These are phyloP conservation scores for Chloropsis hardwickii DNA, from an alignment of 2,113 vertebrate species.

Conservation along the genomic window DNA sequence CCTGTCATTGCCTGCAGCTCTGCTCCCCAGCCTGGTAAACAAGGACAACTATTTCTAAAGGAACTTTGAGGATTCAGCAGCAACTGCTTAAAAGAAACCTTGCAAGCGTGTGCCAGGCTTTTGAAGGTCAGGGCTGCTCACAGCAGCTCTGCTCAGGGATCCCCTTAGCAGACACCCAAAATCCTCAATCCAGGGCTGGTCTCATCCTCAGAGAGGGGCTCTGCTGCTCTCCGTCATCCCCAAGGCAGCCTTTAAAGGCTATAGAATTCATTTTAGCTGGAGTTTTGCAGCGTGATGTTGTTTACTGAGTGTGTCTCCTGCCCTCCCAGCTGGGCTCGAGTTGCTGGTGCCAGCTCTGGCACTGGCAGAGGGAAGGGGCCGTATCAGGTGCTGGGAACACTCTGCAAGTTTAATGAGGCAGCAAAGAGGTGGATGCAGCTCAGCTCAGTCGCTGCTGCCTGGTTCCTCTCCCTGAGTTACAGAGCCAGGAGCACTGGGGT, in stretches of 20 bases:
- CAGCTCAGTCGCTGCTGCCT: rapidly evolving
- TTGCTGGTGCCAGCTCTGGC: background rate
- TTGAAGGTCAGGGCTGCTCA: background rate
- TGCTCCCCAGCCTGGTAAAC: background rate
- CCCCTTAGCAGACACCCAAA: background rate
- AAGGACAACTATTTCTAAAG: background rate
- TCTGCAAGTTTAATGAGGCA: constrained; percentile 75
- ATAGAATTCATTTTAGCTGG: background rate
- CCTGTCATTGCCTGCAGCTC: background rate
- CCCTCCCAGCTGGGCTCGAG: background rate
- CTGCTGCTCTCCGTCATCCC: background rate
- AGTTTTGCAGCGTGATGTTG: background rate
- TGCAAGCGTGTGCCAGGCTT: background rate
- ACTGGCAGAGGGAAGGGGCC: background rate
- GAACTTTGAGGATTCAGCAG: background rate
- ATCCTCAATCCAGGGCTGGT: background rate
- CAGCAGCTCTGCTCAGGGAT: background rate
- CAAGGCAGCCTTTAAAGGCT: no score
- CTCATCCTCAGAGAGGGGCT: background rate
- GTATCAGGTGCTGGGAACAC: constrained; percentile 25
- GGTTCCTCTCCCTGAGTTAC: background rate
- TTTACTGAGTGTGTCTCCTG: background rate
- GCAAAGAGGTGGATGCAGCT: background rate
- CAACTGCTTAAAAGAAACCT: background rate
- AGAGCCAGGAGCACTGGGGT: background rate